Evolutionary conservation across 2,888 invertebrate genomes (phyloP), one percentile per base, ranked within the genome.

Genomic region (Timema cristinae): DNA sequence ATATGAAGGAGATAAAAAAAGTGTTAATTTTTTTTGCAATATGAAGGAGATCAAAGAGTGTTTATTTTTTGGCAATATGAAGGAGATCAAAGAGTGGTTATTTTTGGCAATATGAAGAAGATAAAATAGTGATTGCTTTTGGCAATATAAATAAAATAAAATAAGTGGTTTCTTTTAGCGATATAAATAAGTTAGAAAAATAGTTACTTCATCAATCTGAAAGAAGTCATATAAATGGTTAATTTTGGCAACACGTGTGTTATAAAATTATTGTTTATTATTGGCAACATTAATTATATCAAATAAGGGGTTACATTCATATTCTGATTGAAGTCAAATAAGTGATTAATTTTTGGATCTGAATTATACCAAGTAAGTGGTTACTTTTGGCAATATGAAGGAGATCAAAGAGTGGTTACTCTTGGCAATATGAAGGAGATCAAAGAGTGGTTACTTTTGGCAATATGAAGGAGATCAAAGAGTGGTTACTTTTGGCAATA

Each of bases 351-450:
- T 32, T 32, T 32, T 16, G 6, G 16, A n/a, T 52, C 15, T 6
- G 50, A 68, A n/a, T 51, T n/a, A 52, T 6, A 50, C 7, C 0
- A 47, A 68, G 50, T 9, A 32, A 50, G 7, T 6, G 16, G 76
- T 77, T 76, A 84, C 84, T 80, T 80, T 85, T 85, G 32, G 85
- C 83, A 76, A 81, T 81, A 50, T 81, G 80, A 59, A 85, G 85
- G 69, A 85, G 81, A 13, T 79, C n/a, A n/a, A n/a, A n/a, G 13
- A 50, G 7, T 6, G 16, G 75, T 77, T 76, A 84, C 84, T 80
- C 80, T 85, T 85, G 32, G 85, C 83, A 76, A 81, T 81, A 50
- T 81, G 80, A 59, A 85, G 85, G 69, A 85, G 81, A n/a, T n/a
- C n/a, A n/a, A n/a, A n/a, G n/a, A n/a, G n/a, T n/a, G n/a, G n/a